These are phyloP conservation scores for Plectropomus leopardus DNA, from an alignment of 2,113 vertebrate genomes.

Conservation along the genomic window DNA sequence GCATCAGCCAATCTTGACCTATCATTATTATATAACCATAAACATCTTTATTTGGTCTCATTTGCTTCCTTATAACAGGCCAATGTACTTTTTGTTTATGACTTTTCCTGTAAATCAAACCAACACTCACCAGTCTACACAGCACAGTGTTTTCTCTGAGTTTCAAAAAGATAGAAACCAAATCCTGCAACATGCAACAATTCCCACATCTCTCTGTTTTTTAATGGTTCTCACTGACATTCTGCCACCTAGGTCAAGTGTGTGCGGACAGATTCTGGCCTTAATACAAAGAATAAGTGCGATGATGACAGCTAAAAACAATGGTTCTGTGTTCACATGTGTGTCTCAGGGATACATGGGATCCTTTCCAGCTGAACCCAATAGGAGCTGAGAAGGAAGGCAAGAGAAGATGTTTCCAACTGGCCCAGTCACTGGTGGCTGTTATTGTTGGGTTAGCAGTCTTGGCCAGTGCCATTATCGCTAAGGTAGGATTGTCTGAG, in stretches of 20 bases:
- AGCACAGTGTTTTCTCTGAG: background rate
- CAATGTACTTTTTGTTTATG: background rate
- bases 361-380: slow-evolving; percentile 86
- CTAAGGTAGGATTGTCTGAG: slow-evolving; percentile 75
- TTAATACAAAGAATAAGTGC: background rate
- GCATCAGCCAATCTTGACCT: background rate
- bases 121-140: background rate
- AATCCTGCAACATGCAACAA: background rate
- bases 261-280: background rate
- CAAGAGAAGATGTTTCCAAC: slow-evolving; percentile 75
- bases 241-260: background rate
- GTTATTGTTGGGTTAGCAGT: slow-evolving; percentile 82
- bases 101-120: background rate
- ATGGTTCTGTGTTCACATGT: slow-evolving; percentile 9
- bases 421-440: slow-evolving; percentile 81
- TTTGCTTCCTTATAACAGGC: background rate
- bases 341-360: slow-evolving; percentile 84
- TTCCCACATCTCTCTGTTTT: background rate
- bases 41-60: background rate
- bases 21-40: background rate
- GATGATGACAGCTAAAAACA: background rate
- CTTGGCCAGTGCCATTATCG: slow-evolving; percentile 75
- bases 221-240: background rate
- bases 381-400: slow-evolving; percentile 85
- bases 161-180: background rate